Conservation (phyloP, 2,113 vertebrate genomes). For the Gobius niger region DNA sequence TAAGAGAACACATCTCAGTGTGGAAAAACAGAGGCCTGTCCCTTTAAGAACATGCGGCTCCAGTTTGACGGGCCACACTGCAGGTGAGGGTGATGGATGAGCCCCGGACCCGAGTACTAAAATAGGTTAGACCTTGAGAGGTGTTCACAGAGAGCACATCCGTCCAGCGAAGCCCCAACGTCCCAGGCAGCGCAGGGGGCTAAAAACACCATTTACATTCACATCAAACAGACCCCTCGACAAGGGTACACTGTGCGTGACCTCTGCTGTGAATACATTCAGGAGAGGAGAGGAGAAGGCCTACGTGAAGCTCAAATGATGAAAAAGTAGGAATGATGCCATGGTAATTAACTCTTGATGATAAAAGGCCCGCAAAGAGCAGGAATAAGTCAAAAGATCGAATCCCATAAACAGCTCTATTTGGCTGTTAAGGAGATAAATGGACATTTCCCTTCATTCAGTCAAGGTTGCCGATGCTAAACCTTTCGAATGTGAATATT, state of each 20-base stretch:
- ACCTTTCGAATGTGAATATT: too few species aligned
- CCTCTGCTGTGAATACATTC: not conserved
- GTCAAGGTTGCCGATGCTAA: too few species aligned
- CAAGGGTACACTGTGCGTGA: not conserved
- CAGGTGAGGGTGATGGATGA: constrained; percentile 36
- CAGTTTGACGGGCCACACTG: constrained; percentile 29
- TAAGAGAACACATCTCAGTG: too few species aligned
- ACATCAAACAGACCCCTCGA: constrained; percentile 1
- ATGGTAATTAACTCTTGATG: too few species aligned
- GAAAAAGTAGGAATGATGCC: too few species aligned
- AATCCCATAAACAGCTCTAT: not conserved
- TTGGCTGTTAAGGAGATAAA: not conserved
- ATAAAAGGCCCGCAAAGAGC: too few species aligned
- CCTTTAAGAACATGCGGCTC: constrained; percentile 1
- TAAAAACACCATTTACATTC: constrained; percentile 2
- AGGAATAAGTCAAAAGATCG: too few species aligned
- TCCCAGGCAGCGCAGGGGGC: not conserved
- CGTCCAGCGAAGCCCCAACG: not conserved
- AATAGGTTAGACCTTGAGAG: constrained; percentile 24
- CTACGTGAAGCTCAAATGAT: too few species aligned
- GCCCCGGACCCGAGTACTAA: constrained; percentile 38
- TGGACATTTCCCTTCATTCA: too few species aligned
- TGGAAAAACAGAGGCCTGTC: too few species aligned
- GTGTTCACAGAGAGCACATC: not conserved
- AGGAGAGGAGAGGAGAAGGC: not conserved